Evolutionary conservation across 2,888 invertebrate species (phyloP).

Genomic region (Oxyteleia sp.): DNA sequence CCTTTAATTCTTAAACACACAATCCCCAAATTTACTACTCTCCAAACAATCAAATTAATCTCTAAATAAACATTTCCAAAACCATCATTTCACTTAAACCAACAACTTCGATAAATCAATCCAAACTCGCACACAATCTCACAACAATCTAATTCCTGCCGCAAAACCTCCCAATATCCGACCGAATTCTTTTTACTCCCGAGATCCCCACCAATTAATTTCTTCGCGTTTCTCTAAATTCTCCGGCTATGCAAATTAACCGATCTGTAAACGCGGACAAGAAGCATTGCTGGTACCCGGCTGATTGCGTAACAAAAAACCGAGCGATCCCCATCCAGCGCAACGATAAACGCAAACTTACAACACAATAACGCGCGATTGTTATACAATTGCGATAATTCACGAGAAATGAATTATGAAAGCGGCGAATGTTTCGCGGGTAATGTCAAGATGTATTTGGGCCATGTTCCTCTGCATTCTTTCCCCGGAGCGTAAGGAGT

Average conservation of each 20-base stretch:
- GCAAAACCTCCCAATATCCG: slow-evolving; percentile 5
- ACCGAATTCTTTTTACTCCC: slow-evolving; percentile 22
- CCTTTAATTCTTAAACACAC: too few species aligned
- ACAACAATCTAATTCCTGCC: slow-evolving; percentile 5
- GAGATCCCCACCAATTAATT: slow-evolving; percentile 32
- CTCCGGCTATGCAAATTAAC: slow-evolving; percentile 39
- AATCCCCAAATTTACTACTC: too few species aligned
- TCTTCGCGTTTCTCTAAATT: slow-evolving; percentile 20
- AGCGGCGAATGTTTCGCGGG: slow-evolving; percentile 40
- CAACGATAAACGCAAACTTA: slow-evolving; percentile 12
- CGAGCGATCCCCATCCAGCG: slow-evolving; percentile 21
- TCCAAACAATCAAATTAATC: too few species aligned
- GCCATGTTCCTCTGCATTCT: slow-evolving; percentile 45
- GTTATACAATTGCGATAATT: slow-evolving; percentile 54
- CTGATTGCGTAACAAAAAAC: slow-evolving; percentile 38
- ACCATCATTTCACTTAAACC: too few species aligned
- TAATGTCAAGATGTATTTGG: slow-evolving; percentile 60
- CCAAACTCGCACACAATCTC: background rate
- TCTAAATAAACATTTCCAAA: too few species aligned
- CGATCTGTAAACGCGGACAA: slow-evolving; percentile 28
- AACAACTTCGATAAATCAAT: too few species aligned
- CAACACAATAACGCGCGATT: slow-evolving; percentile 27
- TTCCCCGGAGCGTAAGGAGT: slow-evolving; percentile 32
- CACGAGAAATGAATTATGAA: slow-evolving; percentile 47
- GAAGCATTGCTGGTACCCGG: slow-evolving; percentile 23